phyloP scores from a whole-genome alignment of 2,113 vertebrate species.

The Rhineura floridana region DNA sequence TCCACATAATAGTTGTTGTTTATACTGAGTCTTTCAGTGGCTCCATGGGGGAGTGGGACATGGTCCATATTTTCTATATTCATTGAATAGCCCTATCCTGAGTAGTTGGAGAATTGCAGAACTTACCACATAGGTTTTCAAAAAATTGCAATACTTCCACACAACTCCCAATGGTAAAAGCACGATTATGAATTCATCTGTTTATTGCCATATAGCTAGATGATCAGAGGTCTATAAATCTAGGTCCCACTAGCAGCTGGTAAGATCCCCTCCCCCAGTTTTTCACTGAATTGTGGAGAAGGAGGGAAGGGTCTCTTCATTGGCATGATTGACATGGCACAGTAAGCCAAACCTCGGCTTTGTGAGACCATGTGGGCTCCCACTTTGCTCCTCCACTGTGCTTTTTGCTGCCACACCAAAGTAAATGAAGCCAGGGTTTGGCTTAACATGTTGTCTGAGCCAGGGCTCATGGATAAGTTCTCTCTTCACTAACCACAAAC shows the following conservation, averaged over 20 bases:
- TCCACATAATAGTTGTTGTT: not conserved
- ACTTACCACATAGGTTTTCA: not conserved
- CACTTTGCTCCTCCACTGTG: too few species aligned
- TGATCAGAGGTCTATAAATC: not conserved
- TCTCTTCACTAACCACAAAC: too few species aligned
- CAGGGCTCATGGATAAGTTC: too few species aligned
- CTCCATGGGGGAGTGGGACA: not conserved
- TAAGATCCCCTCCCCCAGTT: not conserved
- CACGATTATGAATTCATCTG: fast-evolving
- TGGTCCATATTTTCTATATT: not conserved
- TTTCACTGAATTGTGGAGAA: not conserved
- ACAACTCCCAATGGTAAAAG: not conserved
- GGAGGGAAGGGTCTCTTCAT: not conserved
- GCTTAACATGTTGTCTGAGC: too few species aligned
- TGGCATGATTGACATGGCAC: too few species aligned
- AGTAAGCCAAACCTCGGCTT: too few species aligned
- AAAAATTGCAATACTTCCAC: not conserved
- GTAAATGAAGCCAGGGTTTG: too few species aligned
- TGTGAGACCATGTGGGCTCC: too few species aligned
- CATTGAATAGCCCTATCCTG: not conserved
- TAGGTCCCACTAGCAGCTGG: not conserved
- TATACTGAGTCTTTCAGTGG: not conserved
- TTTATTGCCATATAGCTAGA: fast-evolving
- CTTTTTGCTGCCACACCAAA: too few species aligned
- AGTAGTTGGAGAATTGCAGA: not conserved